Percentiles rank a stretch among this genome's conserved stretches.
Conservation (phyloP, 2,113 vertebrate species). For the Entelurus aequoreus region DNA sequence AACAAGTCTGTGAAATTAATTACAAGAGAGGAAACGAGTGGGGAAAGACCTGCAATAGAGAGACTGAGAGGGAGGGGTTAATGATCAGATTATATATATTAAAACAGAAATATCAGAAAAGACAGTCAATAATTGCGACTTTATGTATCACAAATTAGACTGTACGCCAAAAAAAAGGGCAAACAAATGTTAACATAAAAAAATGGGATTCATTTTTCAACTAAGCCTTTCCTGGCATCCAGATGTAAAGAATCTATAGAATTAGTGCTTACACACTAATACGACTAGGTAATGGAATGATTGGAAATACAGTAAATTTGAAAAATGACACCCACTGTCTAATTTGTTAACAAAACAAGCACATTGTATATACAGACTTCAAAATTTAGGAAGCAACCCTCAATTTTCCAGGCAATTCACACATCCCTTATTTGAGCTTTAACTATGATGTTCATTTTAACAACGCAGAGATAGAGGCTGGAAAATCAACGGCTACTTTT, state of each 20-base stretch:
- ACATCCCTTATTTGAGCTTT: neutral
- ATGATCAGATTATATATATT: slow-evolving; percentile 48
- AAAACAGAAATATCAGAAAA: slow-evolving; percentile 23
- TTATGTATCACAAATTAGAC: slow-evolving; percentile 30
- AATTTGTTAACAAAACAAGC: slow-evolving; percentile 44
- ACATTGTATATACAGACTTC: slow-evolving; percentile 27
- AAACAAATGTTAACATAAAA: slow-evolving; percentile 38
- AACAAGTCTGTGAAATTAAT: slow-evolving; percentile 53
- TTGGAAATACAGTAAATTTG: neutral
- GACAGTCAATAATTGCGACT: slow-evolving; percentile 2
- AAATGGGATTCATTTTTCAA: slow-evolving; percentile 48
- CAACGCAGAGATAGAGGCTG: slow-evolving; percentile 3
- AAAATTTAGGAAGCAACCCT: slow-evolving; percentile 59
- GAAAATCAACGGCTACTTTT: slow-evolving; percentile 57
- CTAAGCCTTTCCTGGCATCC: neutral
- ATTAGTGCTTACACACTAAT: neutral
- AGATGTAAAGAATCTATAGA: neutral
- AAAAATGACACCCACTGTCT: slow-evolving; percentile 54
- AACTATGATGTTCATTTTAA: neutral
- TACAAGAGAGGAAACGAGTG: slow-evolving; percentile 60
- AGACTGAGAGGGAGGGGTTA: slow-evolving; percentile 73
- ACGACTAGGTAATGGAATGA: neutral
- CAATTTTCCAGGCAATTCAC: slow-evolving; percentile 35
- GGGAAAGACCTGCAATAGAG: slow-evolving; percentile 77
- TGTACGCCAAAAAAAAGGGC: slow-evolving; percentile 36